Percentiles rank a stretch among this genome's conserved stretches.
Evolutionary conservation across 2,113 vertebrate genomes (phyloP).

Genomic region (Leptodactylus fuscus): DNA sequence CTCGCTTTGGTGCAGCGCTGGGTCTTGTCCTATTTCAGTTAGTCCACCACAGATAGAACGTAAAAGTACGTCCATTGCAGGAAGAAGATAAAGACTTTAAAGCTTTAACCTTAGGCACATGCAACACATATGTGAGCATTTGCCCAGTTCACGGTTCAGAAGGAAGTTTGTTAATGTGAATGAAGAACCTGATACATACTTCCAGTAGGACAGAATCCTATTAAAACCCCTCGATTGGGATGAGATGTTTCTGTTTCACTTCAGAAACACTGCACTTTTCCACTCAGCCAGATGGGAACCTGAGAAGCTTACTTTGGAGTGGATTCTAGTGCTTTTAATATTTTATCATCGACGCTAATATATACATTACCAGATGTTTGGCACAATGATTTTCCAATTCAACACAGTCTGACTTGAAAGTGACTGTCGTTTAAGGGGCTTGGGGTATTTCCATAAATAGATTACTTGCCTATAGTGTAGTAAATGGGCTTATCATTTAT

Average conservation of each 20-base stretch:
- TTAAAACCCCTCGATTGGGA: conserved; percentile 57
- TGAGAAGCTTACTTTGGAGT: conserved; percentile 70
- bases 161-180: conserved; percentile 29
- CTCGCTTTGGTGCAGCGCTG: no score
- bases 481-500: conserved; percentile 63
- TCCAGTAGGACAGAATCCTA: conserved; percentile 39
- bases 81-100: no score
- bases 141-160: neutral
- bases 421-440: conserved; percentile 60
- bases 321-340: conserved; percentile 49
- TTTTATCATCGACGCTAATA: conserved; percentile 56
- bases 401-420: conserved; percentile 15
- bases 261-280: conserved; percentile 59
- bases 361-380: conserved; percentile 60
- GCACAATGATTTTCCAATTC: conserved; percentile 41
- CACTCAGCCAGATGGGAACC: conserved; percentile 66
- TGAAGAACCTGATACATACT: conserved; percentile 47
- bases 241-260: conserved; percentile 34
- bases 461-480: conserved; percentile 58
- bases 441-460: conserved; percentile 68
- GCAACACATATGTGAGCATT: neutral
- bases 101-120: neutral
- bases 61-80: no score
- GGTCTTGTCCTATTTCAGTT: no score
- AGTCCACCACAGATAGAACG: no score